Evolutionary conservation across 2,888 invertebrate species (phyloP), one percentile per base, ranked within the genome.

Genomic region (Plebejus argus): DNA sequence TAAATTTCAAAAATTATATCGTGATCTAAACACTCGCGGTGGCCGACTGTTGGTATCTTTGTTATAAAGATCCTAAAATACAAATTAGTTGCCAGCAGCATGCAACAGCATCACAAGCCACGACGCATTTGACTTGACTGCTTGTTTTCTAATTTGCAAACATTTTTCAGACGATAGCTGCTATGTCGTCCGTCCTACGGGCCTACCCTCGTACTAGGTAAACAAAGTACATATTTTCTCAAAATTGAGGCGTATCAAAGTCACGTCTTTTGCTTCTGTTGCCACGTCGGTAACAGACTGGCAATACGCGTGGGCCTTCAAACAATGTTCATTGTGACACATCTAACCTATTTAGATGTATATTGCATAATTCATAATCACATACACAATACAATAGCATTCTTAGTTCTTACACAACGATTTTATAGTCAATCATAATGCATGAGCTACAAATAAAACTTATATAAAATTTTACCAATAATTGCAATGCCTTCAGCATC

Each of bases 1-100:
- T 80, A 56, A 49, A 72, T 72, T 72, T 58, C 23, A 72, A 72
- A 71, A 77, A 77, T 53, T 49, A 20, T 53, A 70, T 76, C 71
- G 72, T 58, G 39, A 70, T 53, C 77, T 77, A 72, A 39, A 77
- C 58, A n/a, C 3, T 23, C 39, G 39, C 72, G 71, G 45, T n/a
- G 45, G 23, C 71, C 71, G 58, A 15, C 61, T 66, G 66, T 23
- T 20, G 20, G 15, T 76, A 76, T 39, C 5, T 66, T 28, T 12
- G 23, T 23, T 4, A 12, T 1, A 23, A 61, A 23, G 61, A 10
- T 61, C 15, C 53, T 53, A 18, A 15, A 53, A 15, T 53, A 53
- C 5, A 18, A 53, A 53, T 53, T 53, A 53, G 53, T 53, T 18
- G 45, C 45, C 45, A 53, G 53, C 12, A 15, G 53, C 12, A 53